These are phyloP conservation scores for Syngnathus rostellatus DNA, from an alignment of 2,797 vertebrate species.

Conservation along the genomic window DNA sequence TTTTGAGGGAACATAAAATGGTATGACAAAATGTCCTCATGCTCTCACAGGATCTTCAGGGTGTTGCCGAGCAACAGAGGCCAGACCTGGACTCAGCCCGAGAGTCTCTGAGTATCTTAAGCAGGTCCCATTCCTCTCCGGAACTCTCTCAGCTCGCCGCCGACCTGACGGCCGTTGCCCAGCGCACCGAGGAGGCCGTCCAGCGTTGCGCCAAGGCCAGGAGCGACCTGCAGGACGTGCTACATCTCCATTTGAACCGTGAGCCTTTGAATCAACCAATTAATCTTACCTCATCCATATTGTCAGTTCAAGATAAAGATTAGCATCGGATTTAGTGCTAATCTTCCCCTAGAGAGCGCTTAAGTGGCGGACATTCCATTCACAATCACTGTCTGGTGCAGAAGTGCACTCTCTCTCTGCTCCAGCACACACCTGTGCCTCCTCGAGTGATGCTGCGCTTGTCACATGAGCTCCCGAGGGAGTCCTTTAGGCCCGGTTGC, in stretches of 20 bases:
- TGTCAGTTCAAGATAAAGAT: slow-evolving; percentile 33
- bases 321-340: slow-evolving; percentile 49
- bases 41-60: slow-evolving; percentile 72
- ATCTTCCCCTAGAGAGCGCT: slow-evolving; percentile 52
- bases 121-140: slow-evolving; percentile 80
- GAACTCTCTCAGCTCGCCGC: slow-evolving; percentile 78
- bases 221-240: slow-evolving; percentile 75
- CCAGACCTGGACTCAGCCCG: slow-evolving; percentile 72
- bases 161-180: slow-evolving; percentile 76
- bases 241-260: slow-evolving; percentile 83
- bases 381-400: slow-evolving; percentile 45
- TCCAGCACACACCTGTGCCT: slow-evolving; percentile 68
- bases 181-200: slow-evolving; percentile 78
- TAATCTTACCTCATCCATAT: slow-evolving; percentile 32
- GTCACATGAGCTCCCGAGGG: slow-evolving; percentile 60
- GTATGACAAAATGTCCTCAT: background rate
- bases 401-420: slow-evolving; percentile 35
- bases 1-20: no score
- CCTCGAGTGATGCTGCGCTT: slow-evolving; percentile 51
- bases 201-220: slow-evolving; percentile 76
- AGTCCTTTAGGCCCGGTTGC: slow-evolving; percentile 65
- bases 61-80: slow-evolving; percentile 79
- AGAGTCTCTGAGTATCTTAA: slow-evolving; percentile 81
- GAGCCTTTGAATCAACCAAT: slow-evolving; percentile 36
- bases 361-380: slow-evolving; percentile 44